Evolutionary conservation across 2,797 vertebrate species (phyloP).

Genomic region (Valencia hispanica): DNA sequence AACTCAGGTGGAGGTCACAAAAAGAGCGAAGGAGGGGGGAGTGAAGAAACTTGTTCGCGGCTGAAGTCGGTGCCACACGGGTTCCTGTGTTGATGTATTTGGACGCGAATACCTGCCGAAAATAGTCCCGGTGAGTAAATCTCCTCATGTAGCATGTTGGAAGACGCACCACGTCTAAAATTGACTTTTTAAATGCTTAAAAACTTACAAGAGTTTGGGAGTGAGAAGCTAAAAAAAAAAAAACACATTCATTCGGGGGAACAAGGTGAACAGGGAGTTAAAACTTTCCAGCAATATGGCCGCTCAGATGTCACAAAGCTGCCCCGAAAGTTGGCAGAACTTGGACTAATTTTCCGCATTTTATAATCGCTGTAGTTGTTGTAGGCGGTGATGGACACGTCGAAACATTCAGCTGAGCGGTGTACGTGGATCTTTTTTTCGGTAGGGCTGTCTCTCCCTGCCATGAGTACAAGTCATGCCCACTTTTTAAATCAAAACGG

Average conservation of each 20-base stretch:
- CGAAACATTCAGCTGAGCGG: not conserved
- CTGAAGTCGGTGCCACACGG: slow-evolving; percentile 34
- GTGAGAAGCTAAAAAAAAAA: not conserved
- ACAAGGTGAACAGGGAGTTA: slow-evolving; percentile 73
- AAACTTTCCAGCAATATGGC: slow-evolving; percentile 77
- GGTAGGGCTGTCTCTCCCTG: slow-evolving; percentile 6
- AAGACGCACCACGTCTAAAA: not conserved
- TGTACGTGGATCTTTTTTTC: not conserved
- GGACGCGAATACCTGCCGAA: slow-evolving; percentile 67
- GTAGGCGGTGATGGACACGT: not conserved
- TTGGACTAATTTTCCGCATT: slow-evolving; percentile 1
- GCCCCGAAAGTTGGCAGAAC: slow-evolving; percentile 46
- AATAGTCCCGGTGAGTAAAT: slow-evolving; percentile 68
- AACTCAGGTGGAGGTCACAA: not conserved
- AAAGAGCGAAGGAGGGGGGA: slow-evolving; percentile 14
- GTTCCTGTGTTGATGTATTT: slow-evolving; percentile 66
- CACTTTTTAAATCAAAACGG: slow-evolving; percentile 55
- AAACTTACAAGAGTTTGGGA: not conserved
- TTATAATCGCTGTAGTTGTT: not conserved
- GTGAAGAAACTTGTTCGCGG: slow-evolving; percentile 2
- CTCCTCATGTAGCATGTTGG: not conserved
- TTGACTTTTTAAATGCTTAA: not conserved
- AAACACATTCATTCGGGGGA: slow-evolving; percentile 48
- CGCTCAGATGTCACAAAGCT: slow-evolving; percentile 72
- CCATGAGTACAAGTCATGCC: slow-evolving; percentile 22